Evolutionary conservation across 2,113 vertebrate genomes (phyloP).

Genomic region (Ceratotherium simum): DNA sequence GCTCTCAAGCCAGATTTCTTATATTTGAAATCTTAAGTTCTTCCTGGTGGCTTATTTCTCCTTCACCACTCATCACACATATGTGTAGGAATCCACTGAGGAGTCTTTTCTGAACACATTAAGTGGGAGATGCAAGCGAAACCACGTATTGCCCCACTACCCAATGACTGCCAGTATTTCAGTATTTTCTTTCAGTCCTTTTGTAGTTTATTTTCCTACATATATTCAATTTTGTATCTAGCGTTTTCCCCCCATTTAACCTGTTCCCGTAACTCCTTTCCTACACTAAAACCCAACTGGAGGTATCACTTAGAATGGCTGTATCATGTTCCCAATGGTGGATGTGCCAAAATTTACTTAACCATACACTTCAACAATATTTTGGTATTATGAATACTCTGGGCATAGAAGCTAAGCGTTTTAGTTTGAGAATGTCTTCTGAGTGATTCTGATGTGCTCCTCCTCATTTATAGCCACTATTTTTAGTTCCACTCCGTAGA

Average conservation of each 20-base stretch:
- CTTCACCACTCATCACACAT: neutral
- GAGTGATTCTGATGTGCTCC: neutral
- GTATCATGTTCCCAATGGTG: accelerated
- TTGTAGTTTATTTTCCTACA: neutral
- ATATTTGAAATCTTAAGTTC: neutral
- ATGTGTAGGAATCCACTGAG: neutral
- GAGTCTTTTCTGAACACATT: neutral
- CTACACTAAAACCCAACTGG: neutral
- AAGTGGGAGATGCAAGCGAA: neutral
- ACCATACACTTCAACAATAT: neutral
- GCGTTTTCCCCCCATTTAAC: neutral
- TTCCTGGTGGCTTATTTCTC: neutral
- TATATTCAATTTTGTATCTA: neutral
- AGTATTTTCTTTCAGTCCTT: neutral
- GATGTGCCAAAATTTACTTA: neutral
- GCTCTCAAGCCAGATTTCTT: neutral
- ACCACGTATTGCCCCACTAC: neutral
- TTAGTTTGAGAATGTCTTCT: neutral
- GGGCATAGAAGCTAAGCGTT: neutral
- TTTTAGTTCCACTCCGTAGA: neutral
- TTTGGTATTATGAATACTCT: neutral
- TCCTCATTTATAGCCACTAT: neutral
- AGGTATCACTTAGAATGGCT: too few species aligned
- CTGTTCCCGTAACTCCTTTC: neutral
- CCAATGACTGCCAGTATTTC: neutral